Conservation (phyloP, 2,888 invertebrate species). For the Proisotoma minuta region DNA sequence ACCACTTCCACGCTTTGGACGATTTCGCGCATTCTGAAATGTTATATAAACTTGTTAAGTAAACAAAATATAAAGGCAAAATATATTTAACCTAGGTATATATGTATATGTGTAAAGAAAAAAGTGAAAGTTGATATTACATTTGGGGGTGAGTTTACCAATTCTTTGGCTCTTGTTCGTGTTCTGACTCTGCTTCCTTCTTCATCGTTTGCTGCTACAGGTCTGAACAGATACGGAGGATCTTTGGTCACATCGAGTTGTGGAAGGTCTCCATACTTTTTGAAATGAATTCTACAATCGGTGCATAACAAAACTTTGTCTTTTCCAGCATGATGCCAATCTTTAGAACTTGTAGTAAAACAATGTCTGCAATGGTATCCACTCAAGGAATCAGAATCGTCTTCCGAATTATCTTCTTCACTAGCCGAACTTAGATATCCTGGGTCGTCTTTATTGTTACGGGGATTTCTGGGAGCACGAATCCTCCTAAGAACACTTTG, state of each 20-base stretch:
- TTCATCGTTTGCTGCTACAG: slow-evolving; percentile 68
- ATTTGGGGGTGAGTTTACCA: slow-evolving; percentile 52
- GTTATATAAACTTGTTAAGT: not conserved
- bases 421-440: slow-evolving; percentile 61
- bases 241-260: slow-evolving; percentile 52
- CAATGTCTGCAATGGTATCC: slow-evolving; percentile 69
- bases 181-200: slow-evolving; percentile 87
- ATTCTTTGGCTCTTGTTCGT: slow-evolving; percentile 68
- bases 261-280: slow-evolving; percentile 71
- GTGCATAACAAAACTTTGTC: slow-evolving; percentile 67
- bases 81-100: too few relatives aligned
- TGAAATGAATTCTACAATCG: slow-evolving; percentile 69
- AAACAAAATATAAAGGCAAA: too few relatives aligned
- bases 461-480: slow-evolving; percentile 78
- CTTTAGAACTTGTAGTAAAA: slow-evolving; percentile 65
- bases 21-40: slow-evolving; percentile 43
- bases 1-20: slow-evolving; percentile 50
- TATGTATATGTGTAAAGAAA: not conserved
- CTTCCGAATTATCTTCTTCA: slow-evolving; percentile 79
- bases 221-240: slow-evolving; percentile 55
- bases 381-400: slow-evolving; percentile 84
- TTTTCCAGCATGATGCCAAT: slow-evolving; percentile 69
- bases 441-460: slow-evolving; percentile 57
- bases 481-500: slow-evolving; percentile 82
- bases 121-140: slow-evolving; percentile 27